Base-by-base conservation (phyloP, 1,140 invertebrate species). In the Nylanderia fulva region DNA sequence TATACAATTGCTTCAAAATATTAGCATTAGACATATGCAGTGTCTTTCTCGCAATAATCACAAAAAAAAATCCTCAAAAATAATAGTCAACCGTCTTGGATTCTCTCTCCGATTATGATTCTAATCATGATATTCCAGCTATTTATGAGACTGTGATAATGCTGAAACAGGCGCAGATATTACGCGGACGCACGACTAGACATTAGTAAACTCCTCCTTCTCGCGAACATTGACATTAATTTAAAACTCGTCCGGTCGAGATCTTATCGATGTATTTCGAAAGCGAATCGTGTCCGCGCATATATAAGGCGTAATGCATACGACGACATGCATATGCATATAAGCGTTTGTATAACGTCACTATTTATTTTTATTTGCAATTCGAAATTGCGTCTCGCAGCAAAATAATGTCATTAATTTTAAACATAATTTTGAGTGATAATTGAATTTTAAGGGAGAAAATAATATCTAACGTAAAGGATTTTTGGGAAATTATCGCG, bases 261-360 rank as follows among this genome's bases (percentile, higher is more conserved):
- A 92, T 92, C 90, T 92, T 91, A 92, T 92, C 91, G 85, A 91
- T 91, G 82, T 90, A 85, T 91, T 91, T 92, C 91, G 91, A 92
- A 92, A 92, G 87, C 56, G 74, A 87, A 86, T 80, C 86, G 86
- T 88, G 85, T 76, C 63, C 84, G 84, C 86, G 77, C 84, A 68
- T 71, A 76, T 58, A 76, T 63, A 52, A 66, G 56, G 58, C 66
- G 36, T 58, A n/a, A 80, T 86, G 69, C 74, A 42, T 77, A 58
- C 58, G 21, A 54, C 54, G 69, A 75, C 56, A 56, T 75, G 63
- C 58, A 58, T 29, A 48, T 71, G 48, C 64, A 61, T 85, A 77
- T 42, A 18, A 6, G 36, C 56, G 15, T 83, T 61, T 58, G n/a
- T 36, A 24, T 27, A 27, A 66, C 27, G 42, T 66, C 8, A 11